Evolutionary conservation across 2,797 vertebrate genomes (phyloP).

Genomic region (Nothura maculosa): DNA sequence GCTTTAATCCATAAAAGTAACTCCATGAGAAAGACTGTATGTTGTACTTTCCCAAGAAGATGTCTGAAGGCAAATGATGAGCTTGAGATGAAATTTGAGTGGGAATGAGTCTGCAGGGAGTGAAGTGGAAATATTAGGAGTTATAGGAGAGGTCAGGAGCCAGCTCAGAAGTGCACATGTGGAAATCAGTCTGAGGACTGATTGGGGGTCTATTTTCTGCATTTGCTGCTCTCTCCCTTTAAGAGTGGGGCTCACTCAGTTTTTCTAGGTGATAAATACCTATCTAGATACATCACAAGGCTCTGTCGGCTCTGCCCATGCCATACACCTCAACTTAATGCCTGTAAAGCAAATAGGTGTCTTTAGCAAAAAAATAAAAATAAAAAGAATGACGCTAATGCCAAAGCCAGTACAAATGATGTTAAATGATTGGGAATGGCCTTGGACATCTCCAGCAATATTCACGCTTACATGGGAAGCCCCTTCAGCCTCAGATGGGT

Average conservation of each 20-base stretch:
- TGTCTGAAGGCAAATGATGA: conserved; percentile 23
- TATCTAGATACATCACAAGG: neutral
- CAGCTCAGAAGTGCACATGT: neutral
- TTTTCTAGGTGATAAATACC: neutral
- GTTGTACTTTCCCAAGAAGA: neutral
- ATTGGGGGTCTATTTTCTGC: neutral
- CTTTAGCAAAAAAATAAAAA: neutral
- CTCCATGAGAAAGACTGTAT: neutral
- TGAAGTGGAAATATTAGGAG: neutral
- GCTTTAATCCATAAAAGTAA: neutral
- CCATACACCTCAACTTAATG: neutral
- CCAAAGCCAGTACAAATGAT: neutral
- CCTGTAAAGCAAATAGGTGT: neutral
- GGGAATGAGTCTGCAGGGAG: conserved; percentile 7
- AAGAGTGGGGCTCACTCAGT: neutral
- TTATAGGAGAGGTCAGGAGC: neutral
- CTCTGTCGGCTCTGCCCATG: neutral
- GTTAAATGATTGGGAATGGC: neutral
- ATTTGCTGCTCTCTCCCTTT: neutral
- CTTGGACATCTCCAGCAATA: neutral
- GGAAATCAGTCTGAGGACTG: neutral
- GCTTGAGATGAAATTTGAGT: conserved; percentile 37
- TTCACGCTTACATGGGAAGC: neutral
- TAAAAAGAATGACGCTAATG: neutral
- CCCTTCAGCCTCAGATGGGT: neutral